Conservation (phyloP, 2,888 invertebrate genomes). For the Polyommatus iphigenia region DNA sequence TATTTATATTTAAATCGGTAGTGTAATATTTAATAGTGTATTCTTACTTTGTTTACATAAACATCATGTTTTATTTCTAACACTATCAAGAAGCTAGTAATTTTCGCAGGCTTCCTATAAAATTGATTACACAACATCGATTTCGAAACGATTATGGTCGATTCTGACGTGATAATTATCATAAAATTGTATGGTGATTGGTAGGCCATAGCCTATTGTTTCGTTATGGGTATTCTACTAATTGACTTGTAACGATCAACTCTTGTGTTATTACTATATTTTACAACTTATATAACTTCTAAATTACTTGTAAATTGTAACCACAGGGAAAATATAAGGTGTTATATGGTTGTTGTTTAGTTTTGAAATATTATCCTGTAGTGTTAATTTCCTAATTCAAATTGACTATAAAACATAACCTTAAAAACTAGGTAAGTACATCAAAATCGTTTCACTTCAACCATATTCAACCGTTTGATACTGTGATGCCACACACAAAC, state of each 20-base stretch:
- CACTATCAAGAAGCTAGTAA: background rate
- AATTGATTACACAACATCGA: constrained; percentile 27
- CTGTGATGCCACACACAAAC: too few relatives aligned
- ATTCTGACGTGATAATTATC: background rate
- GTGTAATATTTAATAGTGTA: too few relatives aligned
- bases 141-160: constrained; percentile 7
- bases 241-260: background rate
- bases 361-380: background rate
- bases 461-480: too few relatives aligned
- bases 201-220: constrained; percentile 20
- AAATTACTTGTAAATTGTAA: background rate
- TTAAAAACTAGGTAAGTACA: too few relatives aligned
- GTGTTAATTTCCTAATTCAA: too few relatives aligned
- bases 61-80: background rate
- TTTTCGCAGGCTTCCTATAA: constrained; percentile 9
- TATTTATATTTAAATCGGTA: background rate
- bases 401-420: too few relatives aligned
- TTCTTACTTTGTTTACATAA: background rate
- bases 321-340: background rate
- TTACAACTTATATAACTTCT: background rate
- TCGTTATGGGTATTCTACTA: constrained; percentile 10
- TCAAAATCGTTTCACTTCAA: too few relatives aligned
- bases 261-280: background rate
- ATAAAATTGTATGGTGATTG: background rate
- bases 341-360: background rate